Evolutionary conservation across 2,888 invertebrate species (phyloP), one percentile per base, ranked within the genome.

Genomic region (Gastracanthus pulcherrimus): DNA sequence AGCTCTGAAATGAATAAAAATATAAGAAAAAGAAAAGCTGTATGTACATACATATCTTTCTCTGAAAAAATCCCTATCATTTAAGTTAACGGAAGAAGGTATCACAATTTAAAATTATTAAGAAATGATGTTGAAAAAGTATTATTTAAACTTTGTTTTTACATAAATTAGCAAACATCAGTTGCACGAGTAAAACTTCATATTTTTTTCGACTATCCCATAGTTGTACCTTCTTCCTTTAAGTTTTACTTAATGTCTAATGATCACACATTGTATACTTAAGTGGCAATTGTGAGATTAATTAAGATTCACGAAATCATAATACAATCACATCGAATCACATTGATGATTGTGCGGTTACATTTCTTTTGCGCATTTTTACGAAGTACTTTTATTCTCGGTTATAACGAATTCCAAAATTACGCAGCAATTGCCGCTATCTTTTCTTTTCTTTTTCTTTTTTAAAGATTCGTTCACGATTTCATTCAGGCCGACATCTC

Each of bases 401-500:
- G 9, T 23, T 60, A 3, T 34, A 62, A 34, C 7, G 31, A 62
- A 62, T 5, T 34, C 7, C 19, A 31, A 62, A 62, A 62, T 62
- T n/a, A 19, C 62, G 9, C 36, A 34, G 36, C 16, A 26, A 23
- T 29, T 7, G 34, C 60, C 16, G n/a, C n/a, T 19, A 36, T 34
- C 26, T 45, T 67, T 7, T 55, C 2, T 6, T 41, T 26, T 34
- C 31, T 13, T 26, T 38, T 48, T 58, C 60, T 48, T 66, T 38
- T 64, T 16, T 11, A 48, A 55, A 55, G 23, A 45, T 81, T 62
- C 29, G 29, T 78, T 64, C 26, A 62, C 6, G 38, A 69, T 72
- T n/a, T 60, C 76, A 74, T 81, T 60, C 75, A 78, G 70, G 64
- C 75, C 70, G 34, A 67, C 26, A 48, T 70, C 81, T 72, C 82